Evolutionary conservation across 2,888 invertebrate genomes (phyloP), one percentile per base, ranked within the genome.

Genomic region (Chrysodeixis includens): DNA sequence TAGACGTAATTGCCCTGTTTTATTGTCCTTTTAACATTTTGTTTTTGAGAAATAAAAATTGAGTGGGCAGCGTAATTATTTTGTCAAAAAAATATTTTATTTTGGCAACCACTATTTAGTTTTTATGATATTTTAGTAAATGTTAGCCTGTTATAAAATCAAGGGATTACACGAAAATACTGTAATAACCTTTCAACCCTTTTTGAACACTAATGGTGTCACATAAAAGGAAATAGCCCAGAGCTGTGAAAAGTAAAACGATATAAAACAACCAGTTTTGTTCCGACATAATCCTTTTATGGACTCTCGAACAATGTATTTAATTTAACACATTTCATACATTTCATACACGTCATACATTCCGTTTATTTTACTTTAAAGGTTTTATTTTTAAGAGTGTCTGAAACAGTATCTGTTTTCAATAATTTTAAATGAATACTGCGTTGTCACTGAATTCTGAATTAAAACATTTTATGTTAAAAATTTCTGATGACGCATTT

Each of bases 201-300:
- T 72, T 26, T 69, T 35, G 30, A 57, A 20, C 54, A 60, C 35
- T 52, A 61, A 69, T 69, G 30, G 60, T 61, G 51, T 55, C 46
- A 62, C 20, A 35, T n/a, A 55, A 14, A 35, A 16, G 14, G n/a
- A 8, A 46, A 62, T 26, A 46, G 54, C 49, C 30, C 35, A 8
- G 20, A 44, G 53, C 62, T n/a, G 16, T 30, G 9, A 52, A 62
- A 67, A 62, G 54, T 55, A 63, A 55, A 60, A 56, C 32, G n/a
- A 20, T 56, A 53, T 30, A 40, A 58, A 52, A 1, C 16, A 26
- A n/a, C 54, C 40, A 58, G n/a, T 40, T 60, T 51, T 46, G 60
- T 60, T 30, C n/a, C 16, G 46, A 22, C 18, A 49, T 49, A 49
- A 49, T 49, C 46, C 46, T 49, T 18, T 49, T 49, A 4, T 10